These are phyloP conservation scores for Steromphala cineraria DNA, from an alignment of 2,888 invertebrate species.

Conservation along the genomic window DNA sequence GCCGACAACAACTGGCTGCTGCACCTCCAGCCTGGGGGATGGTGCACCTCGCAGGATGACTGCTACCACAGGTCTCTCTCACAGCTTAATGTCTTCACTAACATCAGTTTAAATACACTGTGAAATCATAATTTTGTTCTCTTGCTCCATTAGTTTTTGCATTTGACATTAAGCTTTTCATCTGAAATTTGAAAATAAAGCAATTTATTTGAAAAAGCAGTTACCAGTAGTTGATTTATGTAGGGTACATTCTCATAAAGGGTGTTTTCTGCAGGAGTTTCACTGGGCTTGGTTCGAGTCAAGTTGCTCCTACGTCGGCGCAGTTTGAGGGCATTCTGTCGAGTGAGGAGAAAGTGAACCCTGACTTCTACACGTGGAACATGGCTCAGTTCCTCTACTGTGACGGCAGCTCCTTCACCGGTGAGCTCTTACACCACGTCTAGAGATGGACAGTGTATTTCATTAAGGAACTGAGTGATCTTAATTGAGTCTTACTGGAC, in stretches of 20 bases:
- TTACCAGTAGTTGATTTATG: no score
- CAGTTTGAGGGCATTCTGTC: constrained; percentile 47
- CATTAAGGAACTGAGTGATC: not conserved
- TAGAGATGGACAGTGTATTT: not conserved
- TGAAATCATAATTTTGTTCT: no score
- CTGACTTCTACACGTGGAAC: constrained; percentile 56
- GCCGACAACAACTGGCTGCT: constrained; percentile 50
- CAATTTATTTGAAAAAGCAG: no score
- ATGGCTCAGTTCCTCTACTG: constrained; percentile 54
- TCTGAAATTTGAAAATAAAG: no score
- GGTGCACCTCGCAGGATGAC: constrained; percentile 49
- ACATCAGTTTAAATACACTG: no score
- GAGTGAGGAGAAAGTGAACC: constrained; percentile 45
- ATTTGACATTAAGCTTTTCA: no score
- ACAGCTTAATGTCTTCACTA: no score
- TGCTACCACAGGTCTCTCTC: constrained; percentile 47
- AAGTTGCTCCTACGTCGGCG: constrained; percentile 37
- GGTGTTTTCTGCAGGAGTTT: constrained; percentile 43
- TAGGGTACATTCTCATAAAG: no score
- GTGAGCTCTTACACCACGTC: constrained; percentile 22
- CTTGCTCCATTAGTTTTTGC: no score
- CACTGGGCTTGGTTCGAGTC: constrained; percentile 50
- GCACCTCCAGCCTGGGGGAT: constrained; percentile 51
- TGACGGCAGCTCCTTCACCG: constrained; percentile 56
- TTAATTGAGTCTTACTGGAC: not conserved